Percentiles rank a stretch among this genome's conserved stretches.
Conservation (phyloP, 2,113 vertebrate genomes). For the Apteryx mantelli region DNA sequence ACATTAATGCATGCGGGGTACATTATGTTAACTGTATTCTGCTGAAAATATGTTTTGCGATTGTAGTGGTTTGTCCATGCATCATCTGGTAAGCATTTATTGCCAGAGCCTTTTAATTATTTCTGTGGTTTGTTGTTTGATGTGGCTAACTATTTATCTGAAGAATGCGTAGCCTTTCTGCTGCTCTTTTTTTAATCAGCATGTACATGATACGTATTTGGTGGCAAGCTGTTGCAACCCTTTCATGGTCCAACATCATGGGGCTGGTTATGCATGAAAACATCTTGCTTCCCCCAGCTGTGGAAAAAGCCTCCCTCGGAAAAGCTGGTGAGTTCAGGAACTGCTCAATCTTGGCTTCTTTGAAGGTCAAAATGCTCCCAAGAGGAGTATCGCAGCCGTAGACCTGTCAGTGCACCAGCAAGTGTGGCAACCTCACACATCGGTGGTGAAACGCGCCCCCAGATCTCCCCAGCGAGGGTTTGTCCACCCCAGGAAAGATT, state of each 20-base stretch:
- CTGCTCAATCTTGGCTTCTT: background rate
- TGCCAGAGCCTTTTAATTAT: conserved; percentile 33
- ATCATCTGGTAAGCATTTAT: conserved; percentile 48
- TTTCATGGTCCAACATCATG: background rate
- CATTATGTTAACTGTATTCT: conserved; percentile 35
- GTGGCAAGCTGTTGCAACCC: background rate
- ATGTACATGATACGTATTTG: background rate
- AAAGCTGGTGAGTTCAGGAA: background rate
- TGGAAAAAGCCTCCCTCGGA: background rate
- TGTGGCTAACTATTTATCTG: background rate
- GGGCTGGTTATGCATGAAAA: background rate
- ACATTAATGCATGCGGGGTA: background rate
- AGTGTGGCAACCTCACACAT: background rate
- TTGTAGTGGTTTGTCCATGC: background rate
- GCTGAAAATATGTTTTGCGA: conserved; percentile 45
- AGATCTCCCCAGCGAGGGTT: background rate
- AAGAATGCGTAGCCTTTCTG: background rate
- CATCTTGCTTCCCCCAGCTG: background rate
- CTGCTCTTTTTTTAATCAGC: background rate
- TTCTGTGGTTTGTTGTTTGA: conserved; percentile 38
- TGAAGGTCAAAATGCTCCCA: background rate
- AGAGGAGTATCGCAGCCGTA: background rate
- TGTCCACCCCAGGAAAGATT: background rate
- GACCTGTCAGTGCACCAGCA: background rate
- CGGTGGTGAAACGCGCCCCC: background rate